phyloP scores from a whole-genome alignment of 1,140 invertebrate genomes.

The Anastrepha obliqua region DNA sequence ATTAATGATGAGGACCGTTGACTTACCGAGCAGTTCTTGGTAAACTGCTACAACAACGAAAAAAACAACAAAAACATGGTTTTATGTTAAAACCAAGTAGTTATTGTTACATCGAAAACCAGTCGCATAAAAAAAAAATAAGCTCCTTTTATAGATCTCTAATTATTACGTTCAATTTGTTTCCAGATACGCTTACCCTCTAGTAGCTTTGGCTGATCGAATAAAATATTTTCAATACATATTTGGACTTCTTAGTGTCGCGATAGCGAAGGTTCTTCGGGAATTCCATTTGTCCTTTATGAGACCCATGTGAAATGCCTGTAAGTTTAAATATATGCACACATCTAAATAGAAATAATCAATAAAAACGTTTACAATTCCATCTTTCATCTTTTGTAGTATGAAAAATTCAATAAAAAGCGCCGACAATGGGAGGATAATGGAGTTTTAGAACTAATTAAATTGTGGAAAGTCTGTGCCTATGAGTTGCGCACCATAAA shows the following conservation, averaged over 20 bases:
- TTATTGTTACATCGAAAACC: no score
- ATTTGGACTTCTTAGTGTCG: not conserved
- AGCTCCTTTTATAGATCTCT: no score
- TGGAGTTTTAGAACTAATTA: conserved; percentile 72
- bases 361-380: not conserved
- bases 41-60: no score
- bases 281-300: conserved; percentile 64
- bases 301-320: conserved; percentile 74
- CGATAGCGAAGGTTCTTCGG: conserved; percentile 39
- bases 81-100: no score
- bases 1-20: no score
- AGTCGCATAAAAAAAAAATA: no score
- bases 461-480: conserved; percentile 74
- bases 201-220: no score
- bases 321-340: conserved; percentile 61
- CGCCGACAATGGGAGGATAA: conserved; percentile 74
- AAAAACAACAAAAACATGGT: no score
- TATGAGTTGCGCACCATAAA: conserved; percentile 74
- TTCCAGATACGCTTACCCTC: no score
- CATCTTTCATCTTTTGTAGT: conserved; percentile 58
- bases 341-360: not conserved
- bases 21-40: no score
- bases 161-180: no score
- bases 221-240: no score
- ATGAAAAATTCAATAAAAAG: conserved; percentile 75